These are phyloP conservation scores for Antheraea assamensis DNA, from an alignment of 2,888 invertebrate genomes.

Conservation along the genomic window DNA sequence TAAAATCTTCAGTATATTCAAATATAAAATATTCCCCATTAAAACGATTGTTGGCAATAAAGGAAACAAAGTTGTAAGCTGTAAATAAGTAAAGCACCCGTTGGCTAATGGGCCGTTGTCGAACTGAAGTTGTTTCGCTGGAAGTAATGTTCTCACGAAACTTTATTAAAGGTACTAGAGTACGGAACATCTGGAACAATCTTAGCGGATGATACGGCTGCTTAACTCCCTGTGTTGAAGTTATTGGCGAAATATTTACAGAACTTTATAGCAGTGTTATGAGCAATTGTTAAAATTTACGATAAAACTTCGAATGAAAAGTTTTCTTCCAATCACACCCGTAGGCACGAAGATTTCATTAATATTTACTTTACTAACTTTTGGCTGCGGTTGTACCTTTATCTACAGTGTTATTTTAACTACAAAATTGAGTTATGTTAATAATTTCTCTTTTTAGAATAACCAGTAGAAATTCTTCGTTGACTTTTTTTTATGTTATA, in stretches of 20 bases:
- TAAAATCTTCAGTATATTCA: not conserved
- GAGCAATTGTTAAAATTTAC: conserved; percentile 11
- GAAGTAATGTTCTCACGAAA: conserved; percentile 33
- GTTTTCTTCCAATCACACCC: not conserved
- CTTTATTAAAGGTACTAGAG: conserved; percentile 45
- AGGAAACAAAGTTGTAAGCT: conserved; percentile 50
- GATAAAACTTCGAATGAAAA: not conserved
- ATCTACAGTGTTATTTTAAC: no score
- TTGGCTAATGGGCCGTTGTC: conserved; percentile 63
- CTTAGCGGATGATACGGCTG: conserved; percentile 26
- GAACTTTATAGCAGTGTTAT: conserved; percentile 12
- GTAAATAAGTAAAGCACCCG: conserved; percentile 67
- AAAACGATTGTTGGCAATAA: conserved; percentile 41
- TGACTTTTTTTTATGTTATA: no score
- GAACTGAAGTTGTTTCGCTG: conserved; percentile 46
- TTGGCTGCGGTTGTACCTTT: no score
- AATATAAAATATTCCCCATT: conserved; percentile 20
- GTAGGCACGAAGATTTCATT: not conserved
- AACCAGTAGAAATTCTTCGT: no score
- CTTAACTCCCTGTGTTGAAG: conserved; percentile 22
- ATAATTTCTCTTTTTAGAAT: no score
- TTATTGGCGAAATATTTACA: conserved; percentile 21
- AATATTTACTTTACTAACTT: no score
- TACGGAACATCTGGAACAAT: conserved; percentile 36
- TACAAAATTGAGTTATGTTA: no score